Base-by-base conservation (phyloP, 2,797 vertebrate genomes). In the Hemibagrus guttatus region DNA sequence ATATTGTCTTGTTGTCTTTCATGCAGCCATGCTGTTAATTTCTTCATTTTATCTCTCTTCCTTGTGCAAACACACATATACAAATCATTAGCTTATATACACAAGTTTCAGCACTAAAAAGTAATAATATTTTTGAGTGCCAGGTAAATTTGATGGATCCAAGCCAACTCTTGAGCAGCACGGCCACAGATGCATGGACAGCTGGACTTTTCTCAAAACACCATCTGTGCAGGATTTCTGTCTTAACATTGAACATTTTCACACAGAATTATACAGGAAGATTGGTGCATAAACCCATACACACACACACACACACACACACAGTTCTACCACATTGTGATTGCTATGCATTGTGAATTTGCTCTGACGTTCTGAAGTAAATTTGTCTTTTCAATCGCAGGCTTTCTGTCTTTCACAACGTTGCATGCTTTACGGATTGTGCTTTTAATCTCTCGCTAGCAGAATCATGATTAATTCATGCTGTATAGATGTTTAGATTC, bases 131-230 rank as follows among this genome's bases (percentile, higher is more conserved):
- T 63, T 81, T 74, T 16, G 31, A 46, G 31, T 54, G 42, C 28
- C 42, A 75, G 46, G 42, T 83, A 83, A 23, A 83, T 58, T 23
- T 78, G 72, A 68, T 68, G 74, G 52, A 69, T 79, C 7, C 46
- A 26, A n/a, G 78, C 58, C 79, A 54, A 42, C 9, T 81, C 9
- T 66, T 16, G 21, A 75, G 39, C 68, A 76, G 74, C 81, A 84
- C 58, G 78, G 61, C n/a, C 58, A 79, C 84, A 81, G 84, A 61
- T 83, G 75, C 68, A 72, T 31, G 74, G 74, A 69, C 87, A 88
- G 87, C 81, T 88, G 85, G 81, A 80, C 49, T 63, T 79, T 72
- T 72, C 78, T 72, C 81, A 46, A 86, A 88, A 86, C 87, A 84
- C 68, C 85, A 88, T 84, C 87, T 86, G 87, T 68, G 61, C n/a